These are phyloP conservation scores for Heliocidaris tuberculata DNA, from an alignment of 35 echinoderm and acorn worm species.

Conservation along the genomic window DNA sequence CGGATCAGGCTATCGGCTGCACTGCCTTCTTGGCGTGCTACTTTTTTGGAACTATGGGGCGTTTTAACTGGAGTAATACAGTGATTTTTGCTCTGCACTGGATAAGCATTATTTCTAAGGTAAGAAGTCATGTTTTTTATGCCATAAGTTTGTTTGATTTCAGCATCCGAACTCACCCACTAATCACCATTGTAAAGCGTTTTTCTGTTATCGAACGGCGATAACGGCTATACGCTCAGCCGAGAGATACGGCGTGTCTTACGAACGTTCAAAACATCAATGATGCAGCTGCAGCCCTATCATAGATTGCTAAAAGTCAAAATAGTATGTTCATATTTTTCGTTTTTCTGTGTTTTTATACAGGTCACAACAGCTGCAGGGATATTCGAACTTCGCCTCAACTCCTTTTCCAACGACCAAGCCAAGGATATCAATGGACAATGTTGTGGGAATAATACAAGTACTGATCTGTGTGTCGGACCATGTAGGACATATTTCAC, in stretches of 20 bases:
- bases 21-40: slow-evolving; percentile 48
- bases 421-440: slow-evolving; percentile 54
- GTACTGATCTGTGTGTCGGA: slow-evolving; percentile 44
- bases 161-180: not conserved
- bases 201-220: not conserved
- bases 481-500: slow-evolving; percentile 62
- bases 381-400: slow-evolving; percentile 58
- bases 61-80: slow-evolving; percentile 63
- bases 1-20: slow-evolving; percentile 1
- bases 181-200: not conserved
- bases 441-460: slow-evolving; percentile 56
- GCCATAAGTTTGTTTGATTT: not conserved
- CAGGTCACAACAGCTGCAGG: slow-evolving; percentile 52
- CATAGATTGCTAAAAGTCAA: not conserved
- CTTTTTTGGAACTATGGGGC: slow-evolving; percentile 59
- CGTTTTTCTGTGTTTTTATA: slow-evolving; percentile 22
- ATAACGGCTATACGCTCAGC: not conserved
- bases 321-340: not conserved
- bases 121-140: slow-evolving; percentile 26
- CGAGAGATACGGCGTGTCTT: not conserved
- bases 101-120: slow-evolving; percentile 63
- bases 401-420: slow-evolving; percentile 60
- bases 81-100: slow-evolving; percentile 57
- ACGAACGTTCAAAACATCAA: not conserved
- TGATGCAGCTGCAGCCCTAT: not conserved